A percentile compares a stretch with the other conserved stretches of the same genome.
Conservation (phyloP, 2,797 vertebrate genomes). For the Typhlichthys eigenmanni region DNA sequence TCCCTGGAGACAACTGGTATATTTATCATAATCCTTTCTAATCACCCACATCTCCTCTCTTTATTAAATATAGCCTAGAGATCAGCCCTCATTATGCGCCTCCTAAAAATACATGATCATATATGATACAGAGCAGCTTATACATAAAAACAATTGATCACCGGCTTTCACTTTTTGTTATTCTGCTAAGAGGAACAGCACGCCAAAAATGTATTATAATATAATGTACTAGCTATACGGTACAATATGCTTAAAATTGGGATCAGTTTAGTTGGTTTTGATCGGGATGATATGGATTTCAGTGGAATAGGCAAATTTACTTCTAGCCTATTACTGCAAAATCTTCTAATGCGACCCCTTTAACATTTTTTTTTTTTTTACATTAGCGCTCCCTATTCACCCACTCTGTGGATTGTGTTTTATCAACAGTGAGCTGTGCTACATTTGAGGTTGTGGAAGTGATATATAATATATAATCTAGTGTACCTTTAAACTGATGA, state of each 20-base stretch:
- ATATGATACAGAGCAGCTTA: slow-evolving; percentile 21
- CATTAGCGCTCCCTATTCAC: no score
- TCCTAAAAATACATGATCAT: slow-evolving; percentile 50
- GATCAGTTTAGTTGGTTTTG: no score
- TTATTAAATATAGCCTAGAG: slow-evolving; percentile 55
- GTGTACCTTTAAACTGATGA: no score
- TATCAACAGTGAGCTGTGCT: no score
- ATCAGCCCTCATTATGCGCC: slow-evolving; percentile 67
- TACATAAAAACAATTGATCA: slow-evolving; percentile 19
- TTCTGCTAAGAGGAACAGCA: no score
- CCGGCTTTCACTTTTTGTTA: slow-evolving; percentile 20
- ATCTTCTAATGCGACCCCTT: slow-evolving; percentile 14
- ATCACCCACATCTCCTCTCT: slow-evolving; percentile 69
- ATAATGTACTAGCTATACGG: no score
- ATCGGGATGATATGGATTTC: neutral
- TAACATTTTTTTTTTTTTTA: no score
- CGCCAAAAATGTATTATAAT: no score
- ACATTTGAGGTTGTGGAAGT: no score
- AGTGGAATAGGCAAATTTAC: slow-evolving; percentile 4
- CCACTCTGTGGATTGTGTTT: no score
- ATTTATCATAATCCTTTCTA: slow-evolving; percentile 79
- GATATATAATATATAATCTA: no score
- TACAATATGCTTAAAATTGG: no score
- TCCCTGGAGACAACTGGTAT: slow-evolving; percentile 58
- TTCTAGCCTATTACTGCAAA: slow-evolving; percentile 8